Conservation (phyloP, 2,888 invertebrate genomes). For the Girardia tigrina region DNA sequence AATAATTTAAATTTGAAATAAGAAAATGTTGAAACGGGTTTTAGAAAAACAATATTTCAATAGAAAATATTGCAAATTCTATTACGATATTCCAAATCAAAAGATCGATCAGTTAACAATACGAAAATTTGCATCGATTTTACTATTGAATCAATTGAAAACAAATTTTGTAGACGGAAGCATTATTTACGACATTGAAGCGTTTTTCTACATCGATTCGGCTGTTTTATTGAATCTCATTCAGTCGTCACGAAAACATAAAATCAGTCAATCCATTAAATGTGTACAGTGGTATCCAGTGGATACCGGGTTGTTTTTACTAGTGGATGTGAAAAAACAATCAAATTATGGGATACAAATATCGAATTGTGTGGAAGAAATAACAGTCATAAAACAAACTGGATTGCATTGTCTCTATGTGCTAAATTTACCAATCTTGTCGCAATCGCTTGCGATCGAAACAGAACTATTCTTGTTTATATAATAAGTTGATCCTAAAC, state of each 20-base stretch:
- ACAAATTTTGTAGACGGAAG: slow-evolving; percentile 9
- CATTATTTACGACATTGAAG: slow-evolving; percentile 13
- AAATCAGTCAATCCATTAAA: not conserved
- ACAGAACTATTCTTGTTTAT: not conserved
- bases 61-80: not conserved
- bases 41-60: not conserved
- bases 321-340: slow-evolving; percentile 51
- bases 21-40: not conserved
- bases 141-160: not conserved
- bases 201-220: too few relatives aligned
- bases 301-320: slow-evolving; percentile 54
- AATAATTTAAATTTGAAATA: too few relatives aligned
- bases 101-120: not conserved
- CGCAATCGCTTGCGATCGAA: not conserved
- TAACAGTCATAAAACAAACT: not conserved
- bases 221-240: too few relatives aligned
- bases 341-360: slow-evolving; percentile 54
- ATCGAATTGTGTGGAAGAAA: slow-evolving; percentile 9
- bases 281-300: slow-evolving; percentile 54
- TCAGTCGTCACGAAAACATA: not conserved
- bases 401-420: slow-evolving; percentile 4
- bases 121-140: not conserved
- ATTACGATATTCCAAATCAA: not conserved
- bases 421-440: slow-evolving; percentile 1
- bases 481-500: not conserved